Evolutionary conservation across 2,888 invertebrate species (phyloP).

Genomic region (Chelonus formosanus): DNA sequence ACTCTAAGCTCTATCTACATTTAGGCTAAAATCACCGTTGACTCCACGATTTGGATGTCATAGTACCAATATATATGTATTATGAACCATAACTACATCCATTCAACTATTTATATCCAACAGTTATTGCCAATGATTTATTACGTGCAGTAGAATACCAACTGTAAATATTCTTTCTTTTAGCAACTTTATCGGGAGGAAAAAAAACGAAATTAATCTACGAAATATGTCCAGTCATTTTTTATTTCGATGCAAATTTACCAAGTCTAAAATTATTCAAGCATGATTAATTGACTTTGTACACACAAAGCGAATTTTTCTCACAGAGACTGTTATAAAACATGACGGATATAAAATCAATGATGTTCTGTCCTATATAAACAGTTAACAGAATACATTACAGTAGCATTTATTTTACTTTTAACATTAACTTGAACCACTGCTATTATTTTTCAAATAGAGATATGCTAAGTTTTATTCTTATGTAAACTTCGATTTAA

Average conservation of each 20-base stretch:
- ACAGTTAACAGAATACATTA: too few relatives aligned
- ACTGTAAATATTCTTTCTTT: too few relatives aligned
- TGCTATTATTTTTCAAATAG: too few relatives aligned
- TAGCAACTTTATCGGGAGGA: too few relatives aligned
- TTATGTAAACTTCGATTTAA: too few relatives aligned
- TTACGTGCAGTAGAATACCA: background rate
- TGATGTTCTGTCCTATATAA: background rate
- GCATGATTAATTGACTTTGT: constrained; percentile 6
- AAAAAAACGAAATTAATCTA: background rate
- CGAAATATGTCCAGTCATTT: background rate
- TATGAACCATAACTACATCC: background rate
- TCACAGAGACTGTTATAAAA: background rate
- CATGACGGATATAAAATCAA: constrained; percentile 6
- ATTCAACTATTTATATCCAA: constrained; percentile 4
- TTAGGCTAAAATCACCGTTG: background rate
- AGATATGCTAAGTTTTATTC: too few relatives aligned
- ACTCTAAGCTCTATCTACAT: background rate
- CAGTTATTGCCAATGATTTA: constrained; percentile 4
- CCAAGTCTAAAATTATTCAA: constrained; percentile 2
- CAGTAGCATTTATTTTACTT: too few relatives aligned
- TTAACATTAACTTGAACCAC: too few relatives aligned
- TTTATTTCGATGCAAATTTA: background rate
- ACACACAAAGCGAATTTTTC: background rate
- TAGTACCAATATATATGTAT: background rate
- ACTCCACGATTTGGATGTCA: constrained; percentile 16